Base-by-base conservation (phyloP, 2,113 vertebrate genomes). In the Paramormyrops kingsleyae region DNA sequence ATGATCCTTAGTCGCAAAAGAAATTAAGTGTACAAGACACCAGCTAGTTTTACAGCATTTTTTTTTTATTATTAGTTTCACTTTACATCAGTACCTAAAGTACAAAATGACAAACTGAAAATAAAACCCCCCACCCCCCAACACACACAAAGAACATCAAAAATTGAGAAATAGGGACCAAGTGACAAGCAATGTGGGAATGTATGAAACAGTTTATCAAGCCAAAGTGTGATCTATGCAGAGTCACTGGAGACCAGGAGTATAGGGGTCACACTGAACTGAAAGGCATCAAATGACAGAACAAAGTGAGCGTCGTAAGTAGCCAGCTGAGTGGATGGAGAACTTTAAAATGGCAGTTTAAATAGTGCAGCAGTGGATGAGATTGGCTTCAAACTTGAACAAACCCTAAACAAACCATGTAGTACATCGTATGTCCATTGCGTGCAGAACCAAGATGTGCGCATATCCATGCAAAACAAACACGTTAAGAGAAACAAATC, bases 21-120 rank as follows among this genome's bases (percentile, higher is more conserved):
- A 31, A 70, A 70, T 31, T 31, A 12, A 24, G 4, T 24, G 46
- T 47, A 85, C 21, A 13, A 15, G 4, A 85, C 1, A 47, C 1
- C 9, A 49, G 10, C 83, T 15, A 46, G 47, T 49, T 47, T 46
- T 27, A 84, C 21, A 85, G 8, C 3, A 94, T 95, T 96, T 27
- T 27, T 96, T 96, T 96, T 10, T 24, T 94, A 95, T 96, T 96
- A 96, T 96, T 96, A 93, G 91, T 93, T 92, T 91, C 77, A 47
- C 59, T 91, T 91, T 91, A 87, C 85, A 93, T 92, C 42, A 2
- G 91, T 46, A 91, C 88, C 92, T 77, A 90, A 90, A 93, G 92
- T 92, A 94, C 91, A 94, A 93, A 91, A 92, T 24, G 88, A 53
- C 86, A 92, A 92, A 89, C 91, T 49, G 92, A 90, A 90, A 90